These are phyloP conservation scores for Chrysolina oricalcia DNA, from an alignment of 2,888 invertebrate species.

Conservation along the genomic window DNA sequence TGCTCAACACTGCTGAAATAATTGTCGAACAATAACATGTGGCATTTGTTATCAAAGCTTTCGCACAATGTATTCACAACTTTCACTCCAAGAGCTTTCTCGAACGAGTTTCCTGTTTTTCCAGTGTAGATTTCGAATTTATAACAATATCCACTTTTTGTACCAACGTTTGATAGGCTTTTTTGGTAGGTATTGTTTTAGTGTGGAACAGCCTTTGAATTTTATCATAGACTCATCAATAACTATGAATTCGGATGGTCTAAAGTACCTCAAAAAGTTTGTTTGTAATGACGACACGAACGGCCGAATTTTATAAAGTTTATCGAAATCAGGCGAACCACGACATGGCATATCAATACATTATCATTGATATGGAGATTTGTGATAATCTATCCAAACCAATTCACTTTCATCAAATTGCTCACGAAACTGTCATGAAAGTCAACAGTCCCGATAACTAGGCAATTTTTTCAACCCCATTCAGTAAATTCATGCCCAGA, in stretches of 20 bases:
- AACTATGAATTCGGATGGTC: background rate
- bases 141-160: conserved; percentile 30
- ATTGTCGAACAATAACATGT: background rate
- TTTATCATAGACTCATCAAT: background rate
- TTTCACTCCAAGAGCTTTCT: conserved; percentile 32
- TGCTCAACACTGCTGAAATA: background rate
- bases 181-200: background rate
- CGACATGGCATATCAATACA: conserved; percentile 30
- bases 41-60: conserved; percentile 51
- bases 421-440: conserved; percentile 44
- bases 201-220: background rate
- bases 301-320: conserved; percentile 45
- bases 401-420: conserved; percentile 40
- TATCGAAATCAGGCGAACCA: conserved; percentile 35
- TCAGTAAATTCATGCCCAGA: too few species aligned
- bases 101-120: conserved; percentile 33
- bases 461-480: too few species aligned
- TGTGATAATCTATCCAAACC: conserved; percentile 46
- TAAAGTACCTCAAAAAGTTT: background rate
- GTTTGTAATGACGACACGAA: conserved; percentile 17
- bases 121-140: conserved; percentile 37
- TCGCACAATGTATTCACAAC: conserved; percentile 49
- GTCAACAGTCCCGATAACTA: too few species aligned
- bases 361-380: conserved; percentile 53
- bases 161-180: conserved; percentile 32